phyloP scores from a whole-genome alignment of 2,888 invertebrate species.

The Ypsolopha scabrella region DNA sequence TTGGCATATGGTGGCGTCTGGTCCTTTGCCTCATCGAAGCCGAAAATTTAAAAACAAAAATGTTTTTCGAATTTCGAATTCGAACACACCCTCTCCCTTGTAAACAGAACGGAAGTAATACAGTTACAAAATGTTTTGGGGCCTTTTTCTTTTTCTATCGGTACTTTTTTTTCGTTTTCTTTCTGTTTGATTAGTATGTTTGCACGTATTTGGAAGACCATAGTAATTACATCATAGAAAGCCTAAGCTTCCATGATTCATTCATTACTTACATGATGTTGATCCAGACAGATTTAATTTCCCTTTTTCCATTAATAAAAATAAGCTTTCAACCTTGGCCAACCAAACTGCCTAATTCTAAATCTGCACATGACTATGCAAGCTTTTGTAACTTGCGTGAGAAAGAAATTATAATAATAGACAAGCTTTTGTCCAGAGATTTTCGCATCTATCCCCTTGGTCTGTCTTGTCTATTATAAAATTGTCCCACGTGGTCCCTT shows the following conservation, averaged over 20 bases:
- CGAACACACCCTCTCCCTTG: constrained; percentile 28
- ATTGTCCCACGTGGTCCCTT: constrained; percentile 27
- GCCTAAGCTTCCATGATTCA: too few relatives aligned
- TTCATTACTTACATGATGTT: too few relatives aligned
- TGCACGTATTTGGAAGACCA: background rate
- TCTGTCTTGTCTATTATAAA: constrained; percentile 21
- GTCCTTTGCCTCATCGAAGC: background rate
- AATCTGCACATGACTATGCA: constrained; percentile 7
- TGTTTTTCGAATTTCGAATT: constrained; percentile 14
- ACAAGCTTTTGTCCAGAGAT: background rate
- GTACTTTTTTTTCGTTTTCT: background rate
- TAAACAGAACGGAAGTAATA: constrained; percentile 30
- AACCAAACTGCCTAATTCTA: background rate
- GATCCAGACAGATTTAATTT: background rate
- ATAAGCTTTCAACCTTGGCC: background rate
- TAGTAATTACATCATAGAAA: too few relatives aligned
- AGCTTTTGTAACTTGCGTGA: constrained; percentile 30
- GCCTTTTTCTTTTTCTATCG: constrained; percentile 16
- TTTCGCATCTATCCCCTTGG: constrained; percentile 35
- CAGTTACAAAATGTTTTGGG: constrained; percentile 19
- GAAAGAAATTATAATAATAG: constrained; percentile 22
- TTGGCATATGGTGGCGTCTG: constrained; percentile 29
- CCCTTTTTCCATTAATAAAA: background rate
- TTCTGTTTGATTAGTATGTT: too few relatives aligned
- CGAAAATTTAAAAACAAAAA: constrained; percentile 2